Conservation (phyloP, 1,140 invertebrate species). For the Calliphora vicina region DNA sequence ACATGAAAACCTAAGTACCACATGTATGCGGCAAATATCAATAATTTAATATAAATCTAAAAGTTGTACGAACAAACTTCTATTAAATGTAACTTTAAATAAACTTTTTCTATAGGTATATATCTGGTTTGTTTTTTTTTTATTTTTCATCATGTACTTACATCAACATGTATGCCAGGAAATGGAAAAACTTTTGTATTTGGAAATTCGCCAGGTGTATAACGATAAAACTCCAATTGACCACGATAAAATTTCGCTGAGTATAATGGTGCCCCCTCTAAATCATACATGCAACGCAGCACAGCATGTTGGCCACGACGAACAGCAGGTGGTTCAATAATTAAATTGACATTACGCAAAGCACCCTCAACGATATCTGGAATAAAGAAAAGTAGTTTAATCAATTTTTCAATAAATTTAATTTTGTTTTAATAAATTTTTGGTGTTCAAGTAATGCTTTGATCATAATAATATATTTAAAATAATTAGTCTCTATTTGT, state of each 20-base stretch:
- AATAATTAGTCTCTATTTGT: too few species aligned
- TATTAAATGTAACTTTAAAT: too few species aligned
- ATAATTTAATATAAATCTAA: too few species aligned
- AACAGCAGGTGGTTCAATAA: conserved; percentile 68
- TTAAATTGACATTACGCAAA: conserved; percentile 66
- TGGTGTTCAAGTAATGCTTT: too few species aligned
- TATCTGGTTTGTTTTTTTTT: too few species aligned
- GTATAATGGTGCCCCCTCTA: conserved; percentile 77
- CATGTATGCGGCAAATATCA: too few species aligned
- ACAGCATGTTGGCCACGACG: conserved; percentile 72
- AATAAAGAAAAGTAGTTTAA: conserved; percentile 37
- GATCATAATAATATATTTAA: too few species aligned
- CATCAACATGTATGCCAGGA: conserved; percentile 77
- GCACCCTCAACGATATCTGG: conserved; percentile 56
- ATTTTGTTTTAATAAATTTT: too few species aligned
- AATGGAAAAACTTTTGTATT: conserved; percentile 76
- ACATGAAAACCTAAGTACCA: too few species aligned
- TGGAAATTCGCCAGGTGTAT: conserved; percentile 74
- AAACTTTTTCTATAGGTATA: too few species aligned
- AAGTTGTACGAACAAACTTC: too few species aligned
- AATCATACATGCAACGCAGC: conserved; percentile 76
- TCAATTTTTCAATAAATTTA: too few species aligned
- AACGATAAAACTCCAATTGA: conserved; percentile 80
- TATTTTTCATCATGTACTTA: conserved; percentile 67
- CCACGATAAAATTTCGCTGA: conserved; percentile 82